Percentiles rank a stretch among this genome's conserved stretches.
Conservation (phyloP, 1,140 invertebrate genomes). For the Drosophila prosaltans region DNA sequence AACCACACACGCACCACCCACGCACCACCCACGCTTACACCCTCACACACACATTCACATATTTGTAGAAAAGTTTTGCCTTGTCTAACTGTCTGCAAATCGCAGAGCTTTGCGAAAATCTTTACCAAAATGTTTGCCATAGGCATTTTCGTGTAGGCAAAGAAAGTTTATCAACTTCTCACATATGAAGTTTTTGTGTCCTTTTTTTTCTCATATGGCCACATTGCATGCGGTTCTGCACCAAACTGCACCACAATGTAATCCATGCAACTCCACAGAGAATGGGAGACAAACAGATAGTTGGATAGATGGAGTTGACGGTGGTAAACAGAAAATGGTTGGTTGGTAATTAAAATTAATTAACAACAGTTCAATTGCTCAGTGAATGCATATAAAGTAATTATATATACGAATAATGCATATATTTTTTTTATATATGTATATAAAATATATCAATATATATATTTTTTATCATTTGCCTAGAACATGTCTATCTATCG, state of each 20-base stretch:
- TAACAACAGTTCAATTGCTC: slow-evolving; percentile 54
- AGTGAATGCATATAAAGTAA: slow-evolving; percentile 50
- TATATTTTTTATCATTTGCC: no score
- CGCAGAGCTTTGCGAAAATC: slow-evolving; percentile 76
- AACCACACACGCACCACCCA: slow-evolving; percentile 46
- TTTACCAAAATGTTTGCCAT: slow-evolving; percentile 79
- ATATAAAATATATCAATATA: no score
- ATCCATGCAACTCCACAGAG: background rate
- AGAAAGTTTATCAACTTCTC: slow-evolving; percentile 52
- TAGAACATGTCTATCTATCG: background rate
- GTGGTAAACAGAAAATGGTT: slow-evolving; percentile 1
- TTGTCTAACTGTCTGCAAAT: slow-evolving; percentile 79
- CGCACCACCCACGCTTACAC: slow-evolving; percentile 17
- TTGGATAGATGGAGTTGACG: no score
- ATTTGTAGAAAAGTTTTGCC: slow-evolving; percentile 55
- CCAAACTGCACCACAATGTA: slow-evolving; percentile 54
- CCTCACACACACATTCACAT: slow-evolving; percentile 8
- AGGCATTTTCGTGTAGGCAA: slow-evolving; percentile 60
- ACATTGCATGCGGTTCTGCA: slow-evolving; percentile 56
- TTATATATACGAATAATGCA: slow-evolving; percentile 33
- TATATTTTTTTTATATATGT: slow-evolving; percentile 8
- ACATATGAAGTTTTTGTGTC: slow-evolving; percentile 64
- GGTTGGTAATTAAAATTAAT: slow-evolving; percentile 59
- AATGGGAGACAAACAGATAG: background rate
- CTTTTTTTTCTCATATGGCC: slow-evolving; percentile 69